These are phyloP conservation scores for Discoglossus pictus DNA, from an alignment of 2,797 vertebrate genomes.

Conservation along the genomic window DNA sequence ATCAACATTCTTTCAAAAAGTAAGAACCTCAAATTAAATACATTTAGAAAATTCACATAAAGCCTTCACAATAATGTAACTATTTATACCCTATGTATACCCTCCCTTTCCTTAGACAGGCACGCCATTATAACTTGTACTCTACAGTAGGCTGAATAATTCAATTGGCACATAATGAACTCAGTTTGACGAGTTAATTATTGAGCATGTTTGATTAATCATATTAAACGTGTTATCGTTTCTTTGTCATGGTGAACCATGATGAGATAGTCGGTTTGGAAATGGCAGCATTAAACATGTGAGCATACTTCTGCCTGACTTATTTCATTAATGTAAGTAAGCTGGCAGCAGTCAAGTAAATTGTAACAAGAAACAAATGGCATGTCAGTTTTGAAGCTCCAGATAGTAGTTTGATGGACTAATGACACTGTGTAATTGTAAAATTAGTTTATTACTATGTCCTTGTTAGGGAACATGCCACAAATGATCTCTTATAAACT, in stretches of 20 bases:
- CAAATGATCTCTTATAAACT: background rate
- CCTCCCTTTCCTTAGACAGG: background rate
- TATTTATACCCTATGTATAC: background rate
- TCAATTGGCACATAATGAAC: constrained; percentile 15
- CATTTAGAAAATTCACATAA: too few relatives aligned
- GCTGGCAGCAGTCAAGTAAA: constrained; percentile 4
- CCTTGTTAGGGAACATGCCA: background rate
- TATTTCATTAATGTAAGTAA: constrained; percentile 4
- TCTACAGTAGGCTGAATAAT: constrained; percentile 13
- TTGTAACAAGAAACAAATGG: background rate
- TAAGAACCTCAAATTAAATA: too few relatives aligned
- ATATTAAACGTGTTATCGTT: constrained; percentile 10
- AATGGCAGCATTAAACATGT: constrained; percentile 10
- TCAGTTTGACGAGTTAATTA: constrained; percentile 43
- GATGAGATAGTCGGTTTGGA: background rate
- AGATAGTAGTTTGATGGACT: background rate
- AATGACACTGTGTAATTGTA: background rate
- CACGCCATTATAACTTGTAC: background rate
- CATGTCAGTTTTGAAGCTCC: background rate
- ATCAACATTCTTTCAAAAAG: too few relatives aligned
- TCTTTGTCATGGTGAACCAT: constrained; percentile 19
- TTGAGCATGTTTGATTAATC: constrained; percentile 31
- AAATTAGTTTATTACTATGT: background rate
- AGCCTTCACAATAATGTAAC: too few relatives aligned
- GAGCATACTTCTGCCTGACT: background rate